A percentile compares a stretch with the other conserved stretches of the same genome.
Conservation (phyloP, 1,140 invertebrate genomes). For the Spodoptera litura region DNA sequence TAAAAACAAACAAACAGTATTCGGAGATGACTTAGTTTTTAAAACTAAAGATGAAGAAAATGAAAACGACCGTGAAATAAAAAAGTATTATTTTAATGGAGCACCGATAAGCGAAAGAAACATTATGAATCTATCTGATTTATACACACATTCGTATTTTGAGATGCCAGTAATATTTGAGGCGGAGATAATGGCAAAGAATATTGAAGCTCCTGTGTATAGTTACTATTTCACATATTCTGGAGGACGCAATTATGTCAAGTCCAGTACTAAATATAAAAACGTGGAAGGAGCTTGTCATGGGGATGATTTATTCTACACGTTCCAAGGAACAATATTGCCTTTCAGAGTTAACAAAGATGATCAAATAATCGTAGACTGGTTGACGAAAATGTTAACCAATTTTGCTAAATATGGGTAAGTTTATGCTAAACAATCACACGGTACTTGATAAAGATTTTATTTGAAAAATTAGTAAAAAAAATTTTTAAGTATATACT, state of each 20-base stretch:
- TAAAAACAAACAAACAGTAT: constrained; percentile 70
- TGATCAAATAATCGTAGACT: constrained; percentile 42
- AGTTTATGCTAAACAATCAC: neutral
- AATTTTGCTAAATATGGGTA: constrained; percentile 52
- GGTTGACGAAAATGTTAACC: constrained; percentile 46
- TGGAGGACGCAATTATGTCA: constrained; percentile 71
- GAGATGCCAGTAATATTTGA: constrained; percentile 71
- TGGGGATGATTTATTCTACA: constrained; percentile 47
- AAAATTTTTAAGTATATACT: no score
- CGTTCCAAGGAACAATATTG: constrained; percentile 14
- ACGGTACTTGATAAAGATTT: no score
- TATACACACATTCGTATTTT: constrained; percentile 76
- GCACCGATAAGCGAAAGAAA: constrained; percentile 58
- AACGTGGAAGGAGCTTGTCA: constrained; percentile 43
- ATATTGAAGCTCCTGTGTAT: constrained; percentile 61
- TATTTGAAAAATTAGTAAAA: no score
- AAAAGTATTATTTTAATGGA: constrained; percentile 73
- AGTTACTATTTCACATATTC: constrained; percentile 76
- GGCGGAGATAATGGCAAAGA: constrained; percentile 58
- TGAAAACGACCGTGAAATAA: constrained; percentile 52
- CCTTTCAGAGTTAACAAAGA: constrained; percentile 26
- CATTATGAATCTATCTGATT: constrained; percentile 51
- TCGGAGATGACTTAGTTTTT: constrained; percentile 77
- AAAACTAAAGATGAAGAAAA: constrained; percentile 60
- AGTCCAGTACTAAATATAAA: constrained; percentile 41